Evolutionary conservation across 2,888 invertebrate genomes (phyloP).

Genomic region (Drosophila rubida): DNA sequence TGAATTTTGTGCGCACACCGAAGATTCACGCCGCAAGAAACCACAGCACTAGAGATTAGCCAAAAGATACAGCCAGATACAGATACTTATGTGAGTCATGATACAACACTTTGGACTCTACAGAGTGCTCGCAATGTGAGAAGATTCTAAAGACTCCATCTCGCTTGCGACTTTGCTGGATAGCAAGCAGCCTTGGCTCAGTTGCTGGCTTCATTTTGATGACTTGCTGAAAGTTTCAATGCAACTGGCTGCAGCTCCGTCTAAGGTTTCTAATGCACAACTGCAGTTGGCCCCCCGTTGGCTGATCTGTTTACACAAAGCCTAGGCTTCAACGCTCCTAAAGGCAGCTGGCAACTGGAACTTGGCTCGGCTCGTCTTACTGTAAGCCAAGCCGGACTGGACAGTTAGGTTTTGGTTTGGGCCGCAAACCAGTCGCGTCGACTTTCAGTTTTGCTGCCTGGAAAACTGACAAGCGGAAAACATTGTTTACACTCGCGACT

Average conservation of each 20-base stretch:
- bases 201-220: constrained; percentile 48
- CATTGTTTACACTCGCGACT: constrained; percentile 44
- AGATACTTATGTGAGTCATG: constrained; percentile 4
- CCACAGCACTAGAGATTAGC: constrained; percentile 4
- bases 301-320: constrained; percentile 59
- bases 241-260: constrained; percentile 15
- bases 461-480: constrained; percentile 61
- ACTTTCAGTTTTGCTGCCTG: constrained; percentile 66
- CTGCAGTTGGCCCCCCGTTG: constrained; percentile 30
- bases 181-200: constrained; percentile 57
- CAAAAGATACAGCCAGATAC: background rate
- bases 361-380: constrained; percentile 40
- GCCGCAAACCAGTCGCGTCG: constrained; percentile 60
- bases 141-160: background rate
- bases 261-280: constrained; percentile 38
- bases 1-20: constrained; percentile 3
- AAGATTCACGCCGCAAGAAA: constrained; percentile 5
- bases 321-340: constrained; percentile 50
- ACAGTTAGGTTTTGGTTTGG: constrained; percentile 25
- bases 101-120: too few relatives aligned
- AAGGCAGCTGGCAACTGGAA: constrained; percentile 6
- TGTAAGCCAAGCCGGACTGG: constrained; percentile 14
- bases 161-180: constrained; percentile 32
- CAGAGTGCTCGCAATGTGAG: background rate
- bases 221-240: constrained; percentile 52